Conservation (phyloP, 2,797 vertebrate species). For the Lacerta agilis region DNA sequence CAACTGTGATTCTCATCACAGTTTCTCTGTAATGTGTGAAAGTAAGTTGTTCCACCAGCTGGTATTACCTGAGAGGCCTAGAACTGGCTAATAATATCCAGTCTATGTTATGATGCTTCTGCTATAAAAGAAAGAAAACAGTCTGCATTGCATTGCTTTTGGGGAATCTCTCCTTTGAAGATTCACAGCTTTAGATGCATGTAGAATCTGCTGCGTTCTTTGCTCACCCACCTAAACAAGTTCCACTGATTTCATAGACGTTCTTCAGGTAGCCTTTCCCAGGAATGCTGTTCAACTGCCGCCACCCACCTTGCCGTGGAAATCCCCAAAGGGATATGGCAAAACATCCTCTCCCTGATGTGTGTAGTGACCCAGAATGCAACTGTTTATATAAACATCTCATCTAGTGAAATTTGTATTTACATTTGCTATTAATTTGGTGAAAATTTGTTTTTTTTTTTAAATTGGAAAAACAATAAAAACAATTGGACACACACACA, state of each 20-base stretch:
- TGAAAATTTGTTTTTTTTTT: too few relatives aligned
- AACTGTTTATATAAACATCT: too few relatives aligned
- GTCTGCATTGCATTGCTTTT: neutral
- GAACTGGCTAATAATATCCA: neutral
- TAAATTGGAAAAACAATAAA: neutral
- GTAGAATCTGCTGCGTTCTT: neutral
- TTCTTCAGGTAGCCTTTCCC: neutral
- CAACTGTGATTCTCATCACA: neutral
- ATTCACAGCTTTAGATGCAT: neutral
- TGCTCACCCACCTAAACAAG: neutral
- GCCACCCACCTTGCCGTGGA: neutral
- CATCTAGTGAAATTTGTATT: too few relatives aligned
- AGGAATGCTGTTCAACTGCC: neutral
- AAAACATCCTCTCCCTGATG: neutral
- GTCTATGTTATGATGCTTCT: neutral
- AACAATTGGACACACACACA: neutral
- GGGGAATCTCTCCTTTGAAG: neutral
- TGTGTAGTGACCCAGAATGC: too few relatives aligned
- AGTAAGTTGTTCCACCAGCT: neutral
- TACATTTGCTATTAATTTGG: too few relatives aligned
- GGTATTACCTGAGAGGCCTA: neutral
- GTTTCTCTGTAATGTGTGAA: neutral
- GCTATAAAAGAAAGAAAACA: neutral
- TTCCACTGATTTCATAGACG: neutral
- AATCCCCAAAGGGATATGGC: neutral